phyloP scores from a whole-genome alignment of 2,888 invertebrate species.

The Parnassius mnemosyne region DNA sequence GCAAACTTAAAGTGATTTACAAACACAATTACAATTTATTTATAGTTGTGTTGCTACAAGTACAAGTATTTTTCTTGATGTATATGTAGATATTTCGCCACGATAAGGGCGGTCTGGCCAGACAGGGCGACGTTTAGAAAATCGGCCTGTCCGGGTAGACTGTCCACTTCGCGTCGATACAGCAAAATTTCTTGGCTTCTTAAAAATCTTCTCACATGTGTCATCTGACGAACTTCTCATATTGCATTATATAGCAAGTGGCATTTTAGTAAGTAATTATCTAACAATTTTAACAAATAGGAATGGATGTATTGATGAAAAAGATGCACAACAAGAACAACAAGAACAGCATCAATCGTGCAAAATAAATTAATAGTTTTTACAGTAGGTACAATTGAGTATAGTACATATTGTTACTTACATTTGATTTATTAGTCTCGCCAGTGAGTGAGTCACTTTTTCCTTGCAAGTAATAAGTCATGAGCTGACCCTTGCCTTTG shows the following conservation, averaged over 20 bases:
- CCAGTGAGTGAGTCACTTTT: conserved; percentile 54
- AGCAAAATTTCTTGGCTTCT: neutral
- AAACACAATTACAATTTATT: no score
- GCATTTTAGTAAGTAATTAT: conserved; percentile 22
- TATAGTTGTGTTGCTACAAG: no score
- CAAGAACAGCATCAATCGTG: no score
- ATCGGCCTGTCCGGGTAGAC: conserved; percentile 76
- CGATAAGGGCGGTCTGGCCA: conserved; percentile 55
- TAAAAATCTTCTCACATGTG: conserved; percentile 6
- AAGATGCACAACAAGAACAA: no score
- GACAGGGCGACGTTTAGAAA: conserved; percentile 49
- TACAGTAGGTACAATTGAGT: neutral
- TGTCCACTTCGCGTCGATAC: conserved; percentile 48
- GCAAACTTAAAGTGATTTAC: no score
- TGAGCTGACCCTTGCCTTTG: conserved; percentile 97
- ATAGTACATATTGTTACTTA: conserved; percentile 35
- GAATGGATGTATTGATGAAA: neutral
- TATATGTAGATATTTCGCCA: conserved; percentile 22
- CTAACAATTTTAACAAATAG: conserved; percentile 18
- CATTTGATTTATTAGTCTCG: conserved; percentile 37
- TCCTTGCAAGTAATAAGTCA: conserved; percentile 94
- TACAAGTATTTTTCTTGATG: conserved; percentile 4
- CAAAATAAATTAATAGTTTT: neutral
- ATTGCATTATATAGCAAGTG: conserved; percentile 19
- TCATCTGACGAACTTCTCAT: conserved; percentile 6